Evolutionary conservation across 2,113 vertebrate genomes (phyloP).

Genomic region (Trinectes maculatus): DNA sequence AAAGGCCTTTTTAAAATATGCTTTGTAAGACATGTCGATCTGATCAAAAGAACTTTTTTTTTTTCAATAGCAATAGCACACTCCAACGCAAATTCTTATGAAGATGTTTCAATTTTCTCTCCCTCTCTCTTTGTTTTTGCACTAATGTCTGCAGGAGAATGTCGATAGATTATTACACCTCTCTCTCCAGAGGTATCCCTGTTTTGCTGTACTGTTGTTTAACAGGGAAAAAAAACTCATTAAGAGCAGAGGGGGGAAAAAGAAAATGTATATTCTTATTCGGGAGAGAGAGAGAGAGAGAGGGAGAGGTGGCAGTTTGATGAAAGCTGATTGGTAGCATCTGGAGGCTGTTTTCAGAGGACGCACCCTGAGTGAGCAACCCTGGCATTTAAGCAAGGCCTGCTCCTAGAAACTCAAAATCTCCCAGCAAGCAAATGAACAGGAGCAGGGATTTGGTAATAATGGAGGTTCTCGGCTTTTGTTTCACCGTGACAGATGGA

Average conservation of each 20-base stretch:
- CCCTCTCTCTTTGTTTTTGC: slow-evolving; percentile 8
- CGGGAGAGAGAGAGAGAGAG: too few relatives aligned
- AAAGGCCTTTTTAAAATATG: slow-evolving; percentile 40
- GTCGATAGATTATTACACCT: slow-evolving; percentile 29
- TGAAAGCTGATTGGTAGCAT: slow-evolving; percentile 94
- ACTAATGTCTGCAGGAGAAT: slow-evolving; percentile 20
- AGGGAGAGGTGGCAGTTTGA: slow-evolving; percentile 89
- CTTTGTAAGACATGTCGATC: slow-evolving; percentile 38
- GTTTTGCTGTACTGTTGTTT: slow-evolving; percentile 53
- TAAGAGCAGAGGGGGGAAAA: slow-evolving; percentile 42
- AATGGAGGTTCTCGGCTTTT: slow-evolving; percentile 96
- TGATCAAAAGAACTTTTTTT: slow-evolving; percentile 38
- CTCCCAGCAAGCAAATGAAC: slow-evolving; percentile 98
- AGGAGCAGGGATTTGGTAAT: slow-evolving; percentile 96
- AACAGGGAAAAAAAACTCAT: slow-evolving; percentile 62
- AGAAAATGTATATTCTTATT: slow-evolving; percentile 28
- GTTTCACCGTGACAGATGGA: slow-evolving; percentile 99
- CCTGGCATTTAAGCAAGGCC: slow-evolving; percentile 86
- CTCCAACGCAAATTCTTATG: slow-evolving; percentile 11
- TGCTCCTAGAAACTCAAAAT: slow-evolving; percentile 93
- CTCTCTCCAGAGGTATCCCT: slow-evolving; percentile 57
- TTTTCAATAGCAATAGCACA: slow-evolving; percentile 20
- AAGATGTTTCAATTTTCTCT: slow-evolving; percentile 20
- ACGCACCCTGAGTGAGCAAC: slow-evolving; percentile 92
- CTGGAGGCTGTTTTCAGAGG: slow-evolving; percentile 94